These are phyloP conservation scores for Brachionus angularis DNA, from an alignment of 1,140 invertebrate species.

Conservation along the genomic window DNA sequence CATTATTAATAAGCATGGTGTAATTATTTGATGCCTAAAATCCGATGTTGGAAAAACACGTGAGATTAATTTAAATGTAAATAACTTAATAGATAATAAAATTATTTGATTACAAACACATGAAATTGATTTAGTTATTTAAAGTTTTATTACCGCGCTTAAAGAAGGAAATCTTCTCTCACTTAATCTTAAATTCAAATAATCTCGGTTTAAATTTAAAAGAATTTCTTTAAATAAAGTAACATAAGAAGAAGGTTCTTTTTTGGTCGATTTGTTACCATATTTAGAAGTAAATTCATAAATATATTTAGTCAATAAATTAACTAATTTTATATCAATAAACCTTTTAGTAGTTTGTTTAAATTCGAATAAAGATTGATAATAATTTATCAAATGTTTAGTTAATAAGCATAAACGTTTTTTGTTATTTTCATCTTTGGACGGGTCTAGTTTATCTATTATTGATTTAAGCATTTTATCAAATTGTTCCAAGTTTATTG, in stretches of 20 bases:
- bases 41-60: conserved; percentile 80
- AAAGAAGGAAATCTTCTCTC: conserved; percentile 11
- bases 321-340: conserved; percentile 2
- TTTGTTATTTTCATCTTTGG: conserved; percentile 48
- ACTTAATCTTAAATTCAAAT: neutral
- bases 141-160: neutral
- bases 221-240: conserved; percentile 18
- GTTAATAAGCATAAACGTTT: conserved; percentile 68
- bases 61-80: conserved; percentile 65
- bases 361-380: conserved; percentile 20
- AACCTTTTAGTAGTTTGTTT: neutral
- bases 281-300: conserved; percentile 31
- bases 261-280: conserved; percentile 34
- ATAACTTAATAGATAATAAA: conserved; percentile 61
- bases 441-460: conserved; percentile 59
- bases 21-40: conserved; percentile 77
- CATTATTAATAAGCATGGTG: conserved; percentile 76
- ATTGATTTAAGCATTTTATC: conserved; percentile 51
- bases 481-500: conserved; percentile 65
- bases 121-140: neutral
- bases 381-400: conserved; percentile 61
- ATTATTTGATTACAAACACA: neutral
- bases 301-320: conserved; percentile 30
- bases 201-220: conserved; percentile 15
- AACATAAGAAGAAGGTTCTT: conserved; percentile 32